phyloP scores from a whole-genome alignment of 2,113 vertebrate genomes.

The Ploceus nigricollis region DNA sequence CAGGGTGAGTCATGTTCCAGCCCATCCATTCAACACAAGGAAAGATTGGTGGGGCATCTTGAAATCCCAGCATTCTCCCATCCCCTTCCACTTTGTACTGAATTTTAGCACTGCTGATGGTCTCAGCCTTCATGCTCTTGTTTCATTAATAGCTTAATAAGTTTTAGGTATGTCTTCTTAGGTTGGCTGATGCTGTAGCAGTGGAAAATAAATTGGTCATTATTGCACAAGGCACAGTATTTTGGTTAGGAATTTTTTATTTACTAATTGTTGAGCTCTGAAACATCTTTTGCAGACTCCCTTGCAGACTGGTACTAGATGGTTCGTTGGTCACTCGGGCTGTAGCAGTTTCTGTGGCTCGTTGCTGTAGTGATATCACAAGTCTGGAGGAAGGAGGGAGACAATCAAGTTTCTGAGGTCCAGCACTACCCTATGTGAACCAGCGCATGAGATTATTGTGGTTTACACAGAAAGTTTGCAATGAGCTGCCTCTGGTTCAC shows the following conservation, averaged over 20 bases:
- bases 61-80: not conserved
- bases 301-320: not conserved
- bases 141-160: not conserved
- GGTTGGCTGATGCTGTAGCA: not conserved
- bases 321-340: not conserved
- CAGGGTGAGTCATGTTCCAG: not conserved
- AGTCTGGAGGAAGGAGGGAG: not conserved
- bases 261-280: not conserved
- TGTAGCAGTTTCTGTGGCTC: not conserved
- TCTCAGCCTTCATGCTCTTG: not conserved
- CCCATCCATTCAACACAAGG: not conserved
- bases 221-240: not conserved
- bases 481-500: not conserved
- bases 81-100: not conserved
- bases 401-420: not conserved
- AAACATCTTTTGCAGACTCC: not conserved
- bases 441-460: not conserved
- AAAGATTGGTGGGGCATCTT: not conserved
- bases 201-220: not conserved
- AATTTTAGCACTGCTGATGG: not conserved
- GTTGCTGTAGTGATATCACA: not conserved
- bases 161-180: not conserved
- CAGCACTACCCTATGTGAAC: not conserved
- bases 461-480: not conserved
- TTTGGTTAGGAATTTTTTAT: not conserved